Evolutionary conservation across 2,113 vertebrate genomes (phyloP).

Genomic region (Neoarius graeffei): DNA sequence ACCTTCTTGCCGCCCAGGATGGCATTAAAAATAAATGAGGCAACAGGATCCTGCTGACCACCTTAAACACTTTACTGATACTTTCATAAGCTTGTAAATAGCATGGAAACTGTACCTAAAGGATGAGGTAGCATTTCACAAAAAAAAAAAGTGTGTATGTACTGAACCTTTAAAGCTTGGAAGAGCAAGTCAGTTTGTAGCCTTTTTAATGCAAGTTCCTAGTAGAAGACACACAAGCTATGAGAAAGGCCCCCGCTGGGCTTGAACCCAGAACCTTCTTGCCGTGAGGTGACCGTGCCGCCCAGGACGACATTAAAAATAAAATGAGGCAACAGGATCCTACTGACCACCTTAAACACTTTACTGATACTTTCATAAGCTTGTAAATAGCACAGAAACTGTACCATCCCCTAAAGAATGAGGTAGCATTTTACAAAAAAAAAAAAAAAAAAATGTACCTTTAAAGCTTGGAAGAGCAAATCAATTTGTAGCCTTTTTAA

Average conservation of each 20-base stretch:
- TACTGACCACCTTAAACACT: constrained; percentile 29
- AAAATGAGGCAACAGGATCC: constrained; percentile 47
- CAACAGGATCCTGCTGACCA: constrained; percentile 46
- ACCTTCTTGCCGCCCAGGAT: not conserved
- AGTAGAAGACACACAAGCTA: too few species aligned
- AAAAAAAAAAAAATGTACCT: too few species aligned
- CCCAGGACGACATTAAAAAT: constrained; percentile 42
- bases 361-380: not conserved
- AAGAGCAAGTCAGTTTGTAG: not conserved
- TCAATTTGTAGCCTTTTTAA: too few species aligned
- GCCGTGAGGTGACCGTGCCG: too few species aligned
- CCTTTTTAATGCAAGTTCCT: too few species aligned
- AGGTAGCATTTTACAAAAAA: too few species aligned
- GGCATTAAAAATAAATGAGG: constrained; percentile 48
- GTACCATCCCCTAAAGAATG: too few species aligned
- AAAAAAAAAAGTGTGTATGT: not conserved
- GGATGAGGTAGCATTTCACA: too few species aligned
- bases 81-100: not conserved
- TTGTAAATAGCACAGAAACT: not conserved
- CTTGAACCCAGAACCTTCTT: too few species aligned
- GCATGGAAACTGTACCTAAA: not conserved
- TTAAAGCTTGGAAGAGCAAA: too few species aligned
- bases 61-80: not conserved
- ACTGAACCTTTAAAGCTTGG: not conserved
- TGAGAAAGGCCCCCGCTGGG: too few species aligned